Conservation (phyloP, 2,888 invertebrate species). For the Halictus quadricinctus region DNA sequence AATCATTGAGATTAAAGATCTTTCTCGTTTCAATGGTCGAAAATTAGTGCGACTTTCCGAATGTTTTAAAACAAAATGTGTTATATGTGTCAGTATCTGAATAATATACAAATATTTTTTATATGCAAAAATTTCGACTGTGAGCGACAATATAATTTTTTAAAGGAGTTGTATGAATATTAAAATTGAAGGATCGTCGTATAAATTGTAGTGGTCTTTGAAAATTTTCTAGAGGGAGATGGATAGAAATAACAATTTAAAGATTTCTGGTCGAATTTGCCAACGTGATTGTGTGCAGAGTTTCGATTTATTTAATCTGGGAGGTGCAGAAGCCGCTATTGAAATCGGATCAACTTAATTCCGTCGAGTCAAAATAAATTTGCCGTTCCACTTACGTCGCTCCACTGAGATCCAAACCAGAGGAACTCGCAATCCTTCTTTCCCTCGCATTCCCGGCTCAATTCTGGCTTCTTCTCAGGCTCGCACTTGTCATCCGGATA, state of each 20-base stretch:
- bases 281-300: neutral
- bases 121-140: too few relatives aligned
- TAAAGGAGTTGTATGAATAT: neutral
- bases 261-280: neutral
- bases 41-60: too few relatives aligned
- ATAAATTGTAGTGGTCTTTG: neutral
- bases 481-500: slow-evolving; percentile 89
- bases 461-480: slow-evolving; percentile 85
- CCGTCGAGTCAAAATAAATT: slow-evolving; percentile 3
- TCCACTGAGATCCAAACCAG: slow-evolving; percentile 97
- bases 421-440: slow-evolving; percentile 88
- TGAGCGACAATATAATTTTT: neutral
- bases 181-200: neutral
- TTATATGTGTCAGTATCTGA: too few relatives aligned
- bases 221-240: neutral
- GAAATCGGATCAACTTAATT: neutral
- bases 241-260: neutral
- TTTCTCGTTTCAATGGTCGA: too few relatives aligned
- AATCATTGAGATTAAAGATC: too few relatives aligned
- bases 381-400: slow-evolving; percentile 85
- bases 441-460: slow-evolving; percentile 87
- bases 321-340: neutral
- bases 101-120: too few relatives aligned
- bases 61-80: too few relatives aligned
- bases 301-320: neutral